These are phyloP conservation scores for Mesitornis unicolor DNA, from an alignment of 2,113 vertebrate species.

Conservation along the genomic window DNA sequence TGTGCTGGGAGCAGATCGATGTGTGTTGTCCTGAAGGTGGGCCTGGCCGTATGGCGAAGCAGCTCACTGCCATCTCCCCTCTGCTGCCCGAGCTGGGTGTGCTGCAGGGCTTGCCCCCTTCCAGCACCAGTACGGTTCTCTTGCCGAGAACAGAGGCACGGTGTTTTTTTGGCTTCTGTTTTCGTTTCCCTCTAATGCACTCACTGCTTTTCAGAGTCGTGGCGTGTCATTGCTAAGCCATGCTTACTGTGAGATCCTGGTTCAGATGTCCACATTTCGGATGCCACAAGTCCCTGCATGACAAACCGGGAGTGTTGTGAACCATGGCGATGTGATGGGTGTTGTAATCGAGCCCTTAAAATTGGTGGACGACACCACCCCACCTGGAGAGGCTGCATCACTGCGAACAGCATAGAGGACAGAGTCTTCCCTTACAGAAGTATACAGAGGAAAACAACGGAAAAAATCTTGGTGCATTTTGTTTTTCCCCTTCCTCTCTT, in stretches of 20 bases:
- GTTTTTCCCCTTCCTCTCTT: not conserved
- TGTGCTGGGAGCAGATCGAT: fast-evolving
- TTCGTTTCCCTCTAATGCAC: not conserved
- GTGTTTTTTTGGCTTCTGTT: not conserved
- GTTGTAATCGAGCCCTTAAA: not conserved
- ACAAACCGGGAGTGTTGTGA: fast-evolving
- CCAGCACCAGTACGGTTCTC: not conserved
- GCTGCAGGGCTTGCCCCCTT: not conserved
- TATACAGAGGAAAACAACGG: not conserved
- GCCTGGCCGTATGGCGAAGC: not conserved
- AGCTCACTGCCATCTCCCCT: not conserved
- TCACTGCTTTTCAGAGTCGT: not conserved
- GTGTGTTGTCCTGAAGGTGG: fast-evolving
- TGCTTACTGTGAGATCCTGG: not conserved
- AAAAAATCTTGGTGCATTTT: not conserved
- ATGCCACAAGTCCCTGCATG: not conserved
- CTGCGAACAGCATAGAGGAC: fast-evolving
- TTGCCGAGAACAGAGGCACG: not conserved
- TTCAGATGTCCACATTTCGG: not conserved
- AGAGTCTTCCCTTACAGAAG: not conserved
- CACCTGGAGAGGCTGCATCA: not conserved
- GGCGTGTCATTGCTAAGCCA: not conserved
- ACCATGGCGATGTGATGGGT: too few species aligned
- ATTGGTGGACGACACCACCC: fast-evolving
- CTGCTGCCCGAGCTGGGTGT: not conserved